phyloP scores from a whole-genome alignment of 2,888 invertebrate genomes.

The Eulithis prunata region DNA sequence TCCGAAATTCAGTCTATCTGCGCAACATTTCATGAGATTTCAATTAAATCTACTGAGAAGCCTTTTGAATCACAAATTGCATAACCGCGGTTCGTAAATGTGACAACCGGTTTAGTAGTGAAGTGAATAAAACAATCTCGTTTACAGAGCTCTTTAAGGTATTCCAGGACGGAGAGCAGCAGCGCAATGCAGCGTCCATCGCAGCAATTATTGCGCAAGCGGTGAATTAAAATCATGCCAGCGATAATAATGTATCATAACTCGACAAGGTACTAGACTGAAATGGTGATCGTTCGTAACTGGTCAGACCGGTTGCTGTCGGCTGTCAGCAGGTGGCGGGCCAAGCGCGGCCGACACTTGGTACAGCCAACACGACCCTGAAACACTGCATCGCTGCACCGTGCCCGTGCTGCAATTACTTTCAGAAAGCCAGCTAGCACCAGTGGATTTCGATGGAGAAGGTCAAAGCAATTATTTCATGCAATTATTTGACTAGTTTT shows the following conservation, averaged over 20 bases:
- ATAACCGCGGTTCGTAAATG: background rate
- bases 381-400: constrained; percentile 53
- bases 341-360: constrained; percentile 44
- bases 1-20: too few species aligned
- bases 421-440: constrained; percentile 37
- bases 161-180: constrained; percentile 41
- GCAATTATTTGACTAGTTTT: constrained; percentile 37
- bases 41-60: too few species aligned
- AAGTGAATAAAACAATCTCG: constrained; percentile 22
- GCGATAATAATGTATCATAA: constrained; percentile 73
- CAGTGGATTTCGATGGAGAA: constrained; percentile 44
- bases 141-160: constrained; percentile 31
- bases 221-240: constrained; percentile 67
- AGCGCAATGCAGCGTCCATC: constrained; percentile 46
- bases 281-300: constrained; percentile 55
- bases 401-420: constrained; percentile 47
- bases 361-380: constrained; percentile 60
- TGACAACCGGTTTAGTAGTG: background rate
- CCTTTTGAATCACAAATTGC: background rate
- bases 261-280: constrained; percentile 54
- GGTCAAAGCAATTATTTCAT: constrained; percentile 45
- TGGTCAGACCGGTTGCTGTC: constrained; percentile 62
- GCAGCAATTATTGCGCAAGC: constrained; percentile 66
- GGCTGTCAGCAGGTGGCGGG: constrained; percentile 60
- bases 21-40: too few species aligned